These are phyloP conservation scores for Heteractis magnifica DNA, from an alignment of 92 coral and sea anemone species.

Conservation along the genomic window DNA sequence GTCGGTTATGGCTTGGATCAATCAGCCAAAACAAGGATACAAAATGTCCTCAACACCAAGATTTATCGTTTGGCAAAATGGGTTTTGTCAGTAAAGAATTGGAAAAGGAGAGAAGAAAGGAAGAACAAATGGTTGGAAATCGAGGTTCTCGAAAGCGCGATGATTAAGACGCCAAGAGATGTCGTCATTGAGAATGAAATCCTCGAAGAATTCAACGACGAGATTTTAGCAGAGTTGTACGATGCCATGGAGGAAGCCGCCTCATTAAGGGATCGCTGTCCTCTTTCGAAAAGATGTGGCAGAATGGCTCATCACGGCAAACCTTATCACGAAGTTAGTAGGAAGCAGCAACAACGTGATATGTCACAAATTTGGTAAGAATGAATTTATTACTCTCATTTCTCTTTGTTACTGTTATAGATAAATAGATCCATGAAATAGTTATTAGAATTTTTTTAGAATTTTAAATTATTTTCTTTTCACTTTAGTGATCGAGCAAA, in stretches of 20 bases:
- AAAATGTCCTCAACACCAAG: too few species aligned
- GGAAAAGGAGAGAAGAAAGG: too few species aligned
- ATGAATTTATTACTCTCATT: neutral
- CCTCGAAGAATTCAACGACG: neutral
- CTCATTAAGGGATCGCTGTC: neutral
- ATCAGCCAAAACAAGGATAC: too few species aligned
- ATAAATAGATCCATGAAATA: too few species aligned
- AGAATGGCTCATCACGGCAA: neutral
- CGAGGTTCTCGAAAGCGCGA: too few species aligned
- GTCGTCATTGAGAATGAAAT: too few species aligned
- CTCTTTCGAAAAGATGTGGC: neutral
- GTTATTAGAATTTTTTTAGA: neutral
- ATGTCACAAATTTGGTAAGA: neutral
- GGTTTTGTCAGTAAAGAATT: too few species aligned
- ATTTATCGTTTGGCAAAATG: too few species aligned
- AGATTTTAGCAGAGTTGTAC: neutral
- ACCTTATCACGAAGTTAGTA: neutral
- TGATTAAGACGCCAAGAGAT: too few species aligned
- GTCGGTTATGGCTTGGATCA: too few species aligned
- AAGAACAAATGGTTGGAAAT: too few species aligned
- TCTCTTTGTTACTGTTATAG: neutral
- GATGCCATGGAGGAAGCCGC: neutral
- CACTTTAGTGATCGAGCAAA: constrained; percentile 6
- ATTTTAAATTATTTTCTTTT: neutral
- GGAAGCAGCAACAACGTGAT: neutral